Conservation (phyloP, 2,797 vertebrate species). For the Lerista edwardsae region DNA sequence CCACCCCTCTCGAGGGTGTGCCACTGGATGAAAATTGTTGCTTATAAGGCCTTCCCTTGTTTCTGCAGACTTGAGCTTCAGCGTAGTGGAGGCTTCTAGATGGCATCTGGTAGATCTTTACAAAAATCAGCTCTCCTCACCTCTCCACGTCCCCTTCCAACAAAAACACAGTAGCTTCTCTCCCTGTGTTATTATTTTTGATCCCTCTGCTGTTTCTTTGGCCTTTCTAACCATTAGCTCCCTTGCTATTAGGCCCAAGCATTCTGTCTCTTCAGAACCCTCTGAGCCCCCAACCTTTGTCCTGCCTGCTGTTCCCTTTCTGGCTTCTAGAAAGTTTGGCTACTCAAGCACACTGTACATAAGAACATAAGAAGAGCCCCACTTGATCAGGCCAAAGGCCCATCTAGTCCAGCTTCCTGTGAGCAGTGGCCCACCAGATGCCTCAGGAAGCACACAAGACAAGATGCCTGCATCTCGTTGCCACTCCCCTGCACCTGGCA, state of each 20-base stretch:
- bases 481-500: too few relatives aligned
- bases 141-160: background rate
- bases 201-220: background rate
- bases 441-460: too few relatives aligned
- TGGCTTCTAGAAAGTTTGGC: background rate
- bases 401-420: too few relatives aligned
- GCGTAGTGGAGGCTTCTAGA: background rate
- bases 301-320: too few relatives aligned
- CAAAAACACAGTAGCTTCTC: background rate
- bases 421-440: too few relatives aligned
- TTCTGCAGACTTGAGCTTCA: background rate
- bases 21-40: too few relatives aligned
- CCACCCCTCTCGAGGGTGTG: too few relatives aligned
- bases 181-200: background rate
- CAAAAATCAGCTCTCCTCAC: background rate
- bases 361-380: too few relatives aligned
- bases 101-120: background rate
- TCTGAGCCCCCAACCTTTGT: too few relatives aligned
- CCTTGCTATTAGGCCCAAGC: background rate
- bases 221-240: background rate
- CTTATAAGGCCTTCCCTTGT: background rate
- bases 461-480: too few relatives aligned
- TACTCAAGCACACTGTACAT: background rate
- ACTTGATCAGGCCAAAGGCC: too few relatives aligned
- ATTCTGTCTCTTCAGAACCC: too few relatives aligned